Percentiles rank a stretch among this genome's conserved stretches.
Evolutionary conservation across 2,113 vertebrate species (phyloP).

Genomic region (Cebidichthys violaceus): DNA sequence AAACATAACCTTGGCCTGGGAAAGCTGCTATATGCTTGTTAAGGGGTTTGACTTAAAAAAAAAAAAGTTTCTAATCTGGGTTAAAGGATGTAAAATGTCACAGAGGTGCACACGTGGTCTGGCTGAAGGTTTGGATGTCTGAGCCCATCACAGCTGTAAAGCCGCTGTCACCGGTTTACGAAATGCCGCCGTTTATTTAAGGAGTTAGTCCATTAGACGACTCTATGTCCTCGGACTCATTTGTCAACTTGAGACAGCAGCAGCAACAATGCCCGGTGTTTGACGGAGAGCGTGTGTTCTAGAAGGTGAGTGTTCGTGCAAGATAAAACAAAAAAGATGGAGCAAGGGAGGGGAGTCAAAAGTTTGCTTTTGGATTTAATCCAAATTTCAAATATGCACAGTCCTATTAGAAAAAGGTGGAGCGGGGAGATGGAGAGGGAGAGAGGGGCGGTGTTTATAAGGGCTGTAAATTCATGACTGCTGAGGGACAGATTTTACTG

Average conservation of each 20-base stretch:
- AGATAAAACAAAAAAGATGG: constrained; percentile 71
- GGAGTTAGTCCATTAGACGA: constrained; percentile 59
- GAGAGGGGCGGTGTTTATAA: constrained; percentile 61
- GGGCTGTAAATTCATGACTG: constrained; percentile 68
- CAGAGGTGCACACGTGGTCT: constrained; percentile 29
- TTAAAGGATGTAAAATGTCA: constrained; percentile 63
- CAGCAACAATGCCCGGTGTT: constrained; percentile 36
- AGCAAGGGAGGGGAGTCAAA: constrained; percentile 38
- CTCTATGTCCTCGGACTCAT: constrained; percentile 60
- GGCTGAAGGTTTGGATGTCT: constrained; percentile 28
- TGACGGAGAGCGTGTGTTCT: constrained; percentile 28
- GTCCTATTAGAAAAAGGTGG: constrained; percentile 51
- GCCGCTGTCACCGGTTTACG: constrained; percentile 34
- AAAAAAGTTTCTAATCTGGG: constrained; percentile 45
- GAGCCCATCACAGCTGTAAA: constrained; percentile 19
- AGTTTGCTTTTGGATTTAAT: constrained; percentile 66
- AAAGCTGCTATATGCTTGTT: constrained; percentile 53
- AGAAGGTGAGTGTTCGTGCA: constrained; percentile 43
- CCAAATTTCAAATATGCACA: constrained; percentile 70
- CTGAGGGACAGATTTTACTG: constrained; percentile 71
- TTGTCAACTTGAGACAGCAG: constrained; percentile 53
- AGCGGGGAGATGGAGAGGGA: constrained; percentile 1
- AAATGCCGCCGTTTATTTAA: constrained; percentile 62
- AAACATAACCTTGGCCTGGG: constrained; percentile 52
- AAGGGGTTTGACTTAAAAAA: constrained; percentile 48